Conservation (phyloP, 1,140 invertebrate species). For the Matsumurasca onukii region DNA sequence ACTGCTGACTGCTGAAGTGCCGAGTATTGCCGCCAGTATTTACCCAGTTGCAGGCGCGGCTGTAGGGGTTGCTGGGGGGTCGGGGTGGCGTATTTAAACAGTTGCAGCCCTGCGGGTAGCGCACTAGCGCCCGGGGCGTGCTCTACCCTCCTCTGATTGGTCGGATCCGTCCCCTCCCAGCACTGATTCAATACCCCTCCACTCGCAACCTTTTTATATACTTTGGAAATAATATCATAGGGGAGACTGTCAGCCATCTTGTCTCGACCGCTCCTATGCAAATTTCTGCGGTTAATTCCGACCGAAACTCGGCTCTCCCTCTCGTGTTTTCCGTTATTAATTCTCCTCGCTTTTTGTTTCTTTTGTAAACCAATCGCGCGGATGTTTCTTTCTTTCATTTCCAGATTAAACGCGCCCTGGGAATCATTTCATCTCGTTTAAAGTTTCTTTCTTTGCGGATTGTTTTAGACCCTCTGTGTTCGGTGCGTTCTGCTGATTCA, state of each 20-base stretch:
- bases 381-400: background rate
- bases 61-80: too few species aligned
- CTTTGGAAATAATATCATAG: conserved; percentile 26
- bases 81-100: conserved; percentile 6
- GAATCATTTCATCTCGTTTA: conserved; percentile 7
- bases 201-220: conserved; percentile 24
- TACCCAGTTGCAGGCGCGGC: background rate
- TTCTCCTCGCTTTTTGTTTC: background rate
- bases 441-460: conserved; percentile 1
- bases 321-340: conserved; percentile 12
- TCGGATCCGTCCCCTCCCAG: conserved; percentile 3
- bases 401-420: conserved; percentile 9
- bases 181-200: conserved; percentile 20
- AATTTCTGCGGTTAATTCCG: conserved; percentile 13
- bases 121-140: background rate
- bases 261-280: conserved; percentile 5
- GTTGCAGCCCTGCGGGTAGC: conserved; percentile 1
- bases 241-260: conserved; percentile 13
- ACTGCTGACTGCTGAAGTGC: too few species aligned
- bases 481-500: background rate
- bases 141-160: background rate
- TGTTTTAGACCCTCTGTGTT: background rate
- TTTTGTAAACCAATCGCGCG: conserved; percentile 9
- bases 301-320: background rate
- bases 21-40: background rate